Conservation (phyloP, 2,888 invertebrate genomes). For the Tetranychus truncatus region DNA sequence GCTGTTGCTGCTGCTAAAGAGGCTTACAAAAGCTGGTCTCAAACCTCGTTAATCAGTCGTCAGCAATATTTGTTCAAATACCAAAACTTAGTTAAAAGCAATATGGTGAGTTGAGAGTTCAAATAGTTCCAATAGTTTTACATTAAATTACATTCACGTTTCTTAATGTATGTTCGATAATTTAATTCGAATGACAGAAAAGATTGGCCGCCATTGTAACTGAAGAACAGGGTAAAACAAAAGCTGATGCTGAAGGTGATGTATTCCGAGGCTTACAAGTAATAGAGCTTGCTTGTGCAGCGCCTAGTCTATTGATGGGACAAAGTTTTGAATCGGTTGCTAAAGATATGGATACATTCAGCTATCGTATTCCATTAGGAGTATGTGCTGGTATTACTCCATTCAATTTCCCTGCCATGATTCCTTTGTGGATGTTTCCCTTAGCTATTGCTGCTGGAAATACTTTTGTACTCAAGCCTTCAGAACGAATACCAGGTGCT, state of each 20-base stretch:
- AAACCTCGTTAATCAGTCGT: conserved; percentile 71
- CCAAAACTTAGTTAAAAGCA: conserved; percentile 64
- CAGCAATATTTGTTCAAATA: conserved; percentile 79
- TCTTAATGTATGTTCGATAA: neutral
- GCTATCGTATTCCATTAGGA: conserved; percentile 76
- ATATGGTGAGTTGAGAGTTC: conserved; percentile 41
- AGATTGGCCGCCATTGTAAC: conserved; percentile 79
- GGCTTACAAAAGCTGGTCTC: conserved; percentile 64
- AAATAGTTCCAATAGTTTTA: neutral
- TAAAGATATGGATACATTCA: conserved; percentile 86
- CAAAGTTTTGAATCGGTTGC: conserved; percentile 71
- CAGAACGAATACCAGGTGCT: conserved; percentile 92
- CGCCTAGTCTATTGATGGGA: conserved; percentile 75
- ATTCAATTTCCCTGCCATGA: conserved; percentile 86
- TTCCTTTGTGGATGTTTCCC: conserved; percentile 76
- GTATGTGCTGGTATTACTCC: conserved; percentile 57
- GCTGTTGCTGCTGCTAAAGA: conserved; percentile 70
- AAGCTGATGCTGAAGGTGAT: conserved; percentile 92
- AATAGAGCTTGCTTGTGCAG: conserved; percentile 87
- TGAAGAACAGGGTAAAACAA: conserved; percentile 87
- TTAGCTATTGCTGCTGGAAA: conserved; percentile 66
- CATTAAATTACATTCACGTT: neutral
- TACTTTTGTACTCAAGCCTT: conserved; percentile 80
- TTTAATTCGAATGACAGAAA: conserved; percentile 37
- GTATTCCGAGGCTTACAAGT: conserved; percentile 91